Evolutionary conservation across 2,797 vertebrate species (phyloP).

Genomic region (Taeniopygia guttata): DNA sequence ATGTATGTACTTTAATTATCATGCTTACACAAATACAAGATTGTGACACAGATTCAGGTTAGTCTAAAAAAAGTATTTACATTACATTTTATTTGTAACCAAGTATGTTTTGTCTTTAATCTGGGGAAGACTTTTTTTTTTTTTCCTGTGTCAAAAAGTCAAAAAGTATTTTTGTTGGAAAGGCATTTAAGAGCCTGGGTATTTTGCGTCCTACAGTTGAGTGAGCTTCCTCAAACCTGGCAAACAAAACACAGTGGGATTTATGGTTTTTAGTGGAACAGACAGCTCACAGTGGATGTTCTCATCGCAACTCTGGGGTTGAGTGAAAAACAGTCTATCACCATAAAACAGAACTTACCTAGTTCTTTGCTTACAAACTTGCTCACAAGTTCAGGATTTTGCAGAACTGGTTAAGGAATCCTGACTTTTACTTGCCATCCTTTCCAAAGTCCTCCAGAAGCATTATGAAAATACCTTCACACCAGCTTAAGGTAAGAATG

Average conservation of each 20-base stretch:
- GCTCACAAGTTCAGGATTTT: not conserved
- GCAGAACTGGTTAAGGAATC: not conserved
- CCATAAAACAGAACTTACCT: not conserved
- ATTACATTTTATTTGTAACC: not conserved
- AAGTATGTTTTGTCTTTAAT: not conserved
- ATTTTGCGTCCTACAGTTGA: not conserved
- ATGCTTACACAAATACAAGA: not conserved
- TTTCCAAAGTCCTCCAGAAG: not conserved
- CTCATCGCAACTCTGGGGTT: not conserved
- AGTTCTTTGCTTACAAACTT: not conserved
- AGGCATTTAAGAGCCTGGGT: not conserved
- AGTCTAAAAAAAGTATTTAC: not conserved
- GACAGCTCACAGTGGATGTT: not conserved
- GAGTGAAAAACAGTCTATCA: not conserved
- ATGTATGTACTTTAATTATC: not conserved
- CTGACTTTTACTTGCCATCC: not conserved
- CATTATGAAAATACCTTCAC: not conserved
- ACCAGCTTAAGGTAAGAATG: not conserved
- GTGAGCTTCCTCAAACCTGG: not conserved
- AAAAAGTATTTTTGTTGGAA: not conserved
- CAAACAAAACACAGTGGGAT: not conserved
- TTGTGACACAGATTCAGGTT: not conserved
- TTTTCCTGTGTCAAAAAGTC: not conserved
- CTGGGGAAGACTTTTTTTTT: not conserved
- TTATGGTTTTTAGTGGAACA: not conserved